These are phyloP conservation scores for Recurvirostra avosetta DNA, from an alignment of 2,113 vertebrate genomes.

Conservation along the genomic window DNA sequence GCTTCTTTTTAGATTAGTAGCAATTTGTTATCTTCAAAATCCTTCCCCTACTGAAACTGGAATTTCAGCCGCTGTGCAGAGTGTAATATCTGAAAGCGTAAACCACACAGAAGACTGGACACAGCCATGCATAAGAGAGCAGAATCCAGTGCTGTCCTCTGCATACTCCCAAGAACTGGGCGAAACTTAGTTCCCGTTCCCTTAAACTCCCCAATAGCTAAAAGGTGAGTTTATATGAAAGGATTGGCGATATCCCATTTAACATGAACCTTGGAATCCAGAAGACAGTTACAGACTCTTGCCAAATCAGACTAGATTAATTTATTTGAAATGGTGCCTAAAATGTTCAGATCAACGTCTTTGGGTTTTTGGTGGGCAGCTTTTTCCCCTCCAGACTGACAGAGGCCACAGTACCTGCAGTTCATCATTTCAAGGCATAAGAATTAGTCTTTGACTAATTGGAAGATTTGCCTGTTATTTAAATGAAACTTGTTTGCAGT, in stretches of 20 bases:
- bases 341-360: constrained; percentile 62
- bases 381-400: constrained; percentile 48
- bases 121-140: neutral
- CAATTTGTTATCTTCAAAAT: neutral
- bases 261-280: constrained; percentile 64
- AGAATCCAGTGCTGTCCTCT: neutral
- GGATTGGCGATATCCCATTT: constrained; percentile 23
- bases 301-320: constrained; percentile 59
- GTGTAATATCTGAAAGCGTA: neutral
- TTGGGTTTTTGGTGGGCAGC: neutral
- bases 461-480: constrained; percentile 72
- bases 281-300: constrained; percentile 58
- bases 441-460: constrained; percentile 77
- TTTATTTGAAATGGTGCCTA: constrained; percentile 44
- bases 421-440: constrained; percentile 70
- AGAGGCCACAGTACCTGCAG: constrained; percentile 35
- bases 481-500: constrained; percentile 75
- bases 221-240: neutral
- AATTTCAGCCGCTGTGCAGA: neutral
- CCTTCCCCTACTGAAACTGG: neutral
- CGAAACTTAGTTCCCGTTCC: neutral
- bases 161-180: neutral
- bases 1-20: neutral
- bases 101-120: neutral
- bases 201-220: neutral